A percentile compares a stretch with the other conserved stretches of the same genome.
These are phyloP conservation scores for Zosterops japonicus DNA, from an alignment of 2,113 vertebrate species.

Conservation along the genomic window DNA sequence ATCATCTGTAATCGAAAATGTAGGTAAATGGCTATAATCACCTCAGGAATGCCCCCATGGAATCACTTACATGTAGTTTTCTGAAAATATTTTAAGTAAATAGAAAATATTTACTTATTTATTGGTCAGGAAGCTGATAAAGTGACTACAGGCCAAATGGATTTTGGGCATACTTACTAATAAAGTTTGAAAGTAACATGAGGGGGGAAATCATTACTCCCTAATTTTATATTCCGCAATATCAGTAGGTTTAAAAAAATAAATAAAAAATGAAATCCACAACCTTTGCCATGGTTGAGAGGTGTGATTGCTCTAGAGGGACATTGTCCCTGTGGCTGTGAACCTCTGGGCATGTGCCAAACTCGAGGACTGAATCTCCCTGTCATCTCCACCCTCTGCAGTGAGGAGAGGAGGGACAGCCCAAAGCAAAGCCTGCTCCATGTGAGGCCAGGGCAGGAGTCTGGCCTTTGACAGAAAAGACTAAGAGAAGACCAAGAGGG, in stretches of 20 bases:
- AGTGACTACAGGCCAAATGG: not conserved
- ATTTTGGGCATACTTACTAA: not conserved
- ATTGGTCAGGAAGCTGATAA: not conserved
- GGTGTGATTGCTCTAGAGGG: not conserved
- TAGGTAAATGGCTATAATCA: not conserved
- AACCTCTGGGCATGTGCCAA: not conserved
- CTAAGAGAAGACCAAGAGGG: not conserved
- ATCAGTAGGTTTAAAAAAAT: not conserved
- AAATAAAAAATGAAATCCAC: not conserved
- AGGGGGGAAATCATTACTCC: not conserved
- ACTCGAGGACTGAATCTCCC: not conserved
- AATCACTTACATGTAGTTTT: not conserved
- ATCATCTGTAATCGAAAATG: not conserved
- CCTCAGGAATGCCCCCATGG: not conserved
- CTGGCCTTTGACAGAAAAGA: not conserved
- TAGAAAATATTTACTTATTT: not conserved
- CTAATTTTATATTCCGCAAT: not conserved
- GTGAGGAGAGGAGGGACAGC: not conserved
- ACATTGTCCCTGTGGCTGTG: not conserved
- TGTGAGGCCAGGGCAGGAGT: not conserved
- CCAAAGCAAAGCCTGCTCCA: not conserved
- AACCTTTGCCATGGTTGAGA: not conserved
- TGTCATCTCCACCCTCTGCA: not conserved
- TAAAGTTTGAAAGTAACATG: not conserved
- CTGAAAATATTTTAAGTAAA: not conserved